phyloP scores from a whole-genome alignment of 2,797 vertebrate species.

The Sphenopsis melanotis region DNA sequence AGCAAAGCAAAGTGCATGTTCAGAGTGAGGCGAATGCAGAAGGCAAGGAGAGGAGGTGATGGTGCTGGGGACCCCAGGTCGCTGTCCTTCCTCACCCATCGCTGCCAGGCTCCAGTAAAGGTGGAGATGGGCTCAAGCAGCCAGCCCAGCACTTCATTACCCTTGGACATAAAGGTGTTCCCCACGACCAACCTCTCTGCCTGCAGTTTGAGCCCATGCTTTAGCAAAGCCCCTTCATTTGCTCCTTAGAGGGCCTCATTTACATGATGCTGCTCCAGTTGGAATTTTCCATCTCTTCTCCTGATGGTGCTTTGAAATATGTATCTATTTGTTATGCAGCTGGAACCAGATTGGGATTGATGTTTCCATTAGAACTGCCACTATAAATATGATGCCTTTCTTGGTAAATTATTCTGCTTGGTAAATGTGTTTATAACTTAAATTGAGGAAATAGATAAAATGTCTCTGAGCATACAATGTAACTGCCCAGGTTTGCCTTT shows the following conservation, averaged over 20 bases:
- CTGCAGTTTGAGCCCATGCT: neutral
- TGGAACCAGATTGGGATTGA: conserved; percentile 20
- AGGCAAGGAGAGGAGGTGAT: neutral
- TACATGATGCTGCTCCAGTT: neutral
- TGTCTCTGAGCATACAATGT: neutral
- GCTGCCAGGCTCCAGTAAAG: neutral
- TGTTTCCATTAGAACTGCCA: neutral
- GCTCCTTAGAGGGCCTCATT: neutral
- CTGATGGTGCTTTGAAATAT: neutral
- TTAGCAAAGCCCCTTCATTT: neutral
- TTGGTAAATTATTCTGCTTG: neutral
- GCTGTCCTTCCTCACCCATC: neutral
- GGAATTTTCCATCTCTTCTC: neutral
- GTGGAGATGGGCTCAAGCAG: neutral
- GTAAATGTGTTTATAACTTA: neutral
- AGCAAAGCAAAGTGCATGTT: conserved; percentile 48
- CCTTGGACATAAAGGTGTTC: neutral
- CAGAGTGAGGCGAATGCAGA: neutral
- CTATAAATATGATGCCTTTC: neutral
- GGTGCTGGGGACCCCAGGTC: neutral
- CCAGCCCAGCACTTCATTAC: neutral
- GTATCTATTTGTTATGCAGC: neutral
- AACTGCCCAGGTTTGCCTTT: neutral
- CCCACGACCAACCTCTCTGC: neutral
- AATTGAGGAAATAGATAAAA: neutral